Evolutionary conservation across 2,888 invertebrate species (phyloP).

Genomic region (Suillia variegata): DNA sequence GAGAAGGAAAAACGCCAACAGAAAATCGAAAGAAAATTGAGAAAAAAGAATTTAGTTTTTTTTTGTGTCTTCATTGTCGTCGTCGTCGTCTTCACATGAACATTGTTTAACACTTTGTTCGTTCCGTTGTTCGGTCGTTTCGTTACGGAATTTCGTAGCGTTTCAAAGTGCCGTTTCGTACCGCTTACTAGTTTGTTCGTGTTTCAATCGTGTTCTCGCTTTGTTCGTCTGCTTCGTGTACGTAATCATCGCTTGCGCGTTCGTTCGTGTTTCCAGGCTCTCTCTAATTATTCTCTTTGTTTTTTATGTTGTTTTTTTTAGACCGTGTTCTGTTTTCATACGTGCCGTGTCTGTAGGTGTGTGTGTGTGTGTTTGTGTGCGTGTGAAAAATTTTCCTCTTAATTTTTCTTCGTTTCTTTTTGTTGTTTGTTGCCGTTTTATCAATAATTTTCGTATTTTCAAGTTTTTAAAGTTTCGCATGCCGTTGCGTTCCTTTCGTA

Average conservation of each 20-base stretch:
- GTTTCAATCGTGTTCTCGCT: too few relatives aligned
- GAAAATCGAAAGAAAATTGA: conserved; percentile 21
- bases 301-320: background rate
- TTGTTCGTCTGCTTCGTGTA: background rate
- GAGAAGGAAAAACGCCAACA: conserved; percentile 6
- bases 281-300: background rate
- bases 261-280: background rate
- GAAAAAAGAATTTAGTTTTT: conserved; percentile 34
- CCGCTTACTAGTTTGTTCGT: too few relatives aligned
- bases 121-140: conserved; percentile 40
- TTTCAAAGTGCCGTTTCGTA: background rate
- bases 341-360: background rate
- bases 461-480: conserved; percentile 18
- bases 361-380: background rate
- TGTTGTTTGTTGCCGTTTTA: background rate
- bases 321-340: background rate
- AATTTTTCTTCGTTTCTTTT: background rate
- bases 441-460: conserved; percentile 10
- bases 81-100: conserved; percentile 11
- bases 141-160: conserved; percentile 13
- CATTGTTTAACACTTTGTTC: conserved; percentile 46
- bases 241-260: background rate
- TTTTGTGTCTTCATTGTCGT: conserved; percentile 33
- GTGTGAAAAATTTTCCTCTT: background rate
- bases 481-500: too few relatives aligned